These are phyloP conservation scores for Drosophila orena DNA, from an alignment of 1,140 invertebrate genomes.

Conservation along the genomic window DNA sequence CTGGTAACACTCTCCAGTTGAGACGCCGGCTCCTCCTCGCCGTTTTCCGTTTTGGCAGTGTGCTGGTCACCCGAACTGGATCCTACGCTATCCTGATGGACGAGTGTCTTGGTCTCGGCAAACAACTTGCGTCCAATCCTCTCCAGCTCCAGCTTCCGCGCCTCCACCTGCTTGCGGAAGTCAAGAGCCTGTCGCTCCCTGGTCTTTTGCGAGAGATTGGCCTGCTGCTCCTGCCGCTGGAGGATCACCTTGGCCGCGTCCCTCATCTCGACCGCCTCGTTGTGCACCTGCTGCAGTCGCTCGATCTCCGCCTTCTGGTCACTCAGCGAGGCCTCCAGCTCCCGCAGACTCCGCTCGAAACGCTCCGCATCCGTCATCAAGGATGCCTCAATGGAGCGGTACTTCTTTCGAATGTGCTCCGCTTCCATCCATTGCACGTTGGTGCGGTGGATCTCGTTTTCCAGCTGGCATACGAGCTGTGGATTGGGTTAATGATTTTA, in stretches of 20 bases:
- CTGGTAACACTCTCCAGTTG: slow-evolving; percentile 81
- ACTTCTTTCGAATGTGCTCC: slow-evolving; percentile 91
- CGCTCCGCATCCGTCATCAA: slow-evolving; percentile 89
- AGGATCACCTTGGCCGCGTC: slow-evolving; percentile 88
- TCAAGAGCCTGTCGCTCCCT: slow-evolving; percentile 88
- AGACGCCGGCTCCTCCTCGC: slow-evolving; percentile 80
- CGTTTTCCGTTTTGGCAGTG: slow-evolving; percentile 85
- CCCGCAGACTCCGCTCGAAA: slow-evolving; percentile 90
- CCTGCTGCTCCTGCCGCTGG: slow-evolving; percentile 88
- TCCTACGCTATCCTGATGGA: slow-evolving; percentile 86
- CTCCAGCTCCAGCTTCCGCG: slow-evolving; percentile 89
- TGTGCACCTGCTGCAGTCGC: slow-evolving; percentile 87
- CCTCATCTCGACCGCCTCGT: slow-evolving; percentile 89
- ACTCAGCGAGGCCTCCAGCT: slow-evolving; percentile 88
- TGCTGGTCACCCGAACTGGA: slow-evolving; percentile 85
- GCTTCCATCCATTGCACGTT: slow-evolving; percentile 92
- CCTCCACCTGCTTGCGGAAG: slow-evolving; percentile 88
- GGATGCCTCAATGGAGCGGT: slow-evolving; percentile 89
- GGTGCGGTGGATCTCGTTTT: slow-evolving; percentile 91
- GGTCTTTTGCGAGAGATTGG: slow-evolving; percentile 87
- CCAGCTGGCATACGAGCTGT: slow-evolving; percentile 89
- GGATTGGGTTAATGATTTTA: not conserved
- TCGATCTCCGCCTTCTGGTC: slow-evolving; percentile 90
- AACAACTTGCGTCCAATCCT: slow-evolving; percentile 90
- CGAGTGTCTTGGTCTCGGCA: slow-evolving; percentile 85